Percentiles rank a stretch among this genome's conserved stretches.
phyloP scores from a whole-genome alignment of 2,888 invertebrate genomes.

The Unio pictorum region DNA sequence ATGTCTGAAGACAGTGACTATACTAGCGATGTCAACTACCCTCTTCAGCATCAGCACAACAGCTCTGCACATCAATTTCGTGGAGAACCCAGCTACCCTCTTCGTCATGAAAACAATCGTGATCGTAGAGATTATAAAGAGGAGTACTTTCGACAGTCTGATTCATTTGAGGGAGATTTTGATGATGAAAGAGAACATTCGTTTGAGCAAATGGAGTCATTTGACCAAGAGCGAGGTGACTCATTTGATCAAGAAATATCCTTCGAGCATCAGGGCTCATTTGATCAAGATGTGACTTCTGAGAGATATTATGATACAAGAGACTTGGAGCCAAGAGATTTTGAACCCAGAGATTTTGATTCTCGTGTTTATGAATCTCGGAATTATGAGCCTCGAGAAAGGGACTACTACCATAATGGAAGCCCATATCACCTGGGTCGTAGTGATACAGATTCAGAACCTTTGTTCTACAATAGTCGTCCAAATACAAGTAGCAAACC shows the following conservation, averaged over 20 bases:
- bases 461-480: constrained; percentile 89
- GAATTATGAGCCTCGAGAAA: constrained; percentile 11
- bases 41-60: constrained; percentile 83
- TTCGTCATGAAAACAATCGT: constrained; percentile 76
- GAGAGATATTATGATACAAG: constrained; percentile 23
- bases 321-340: constrained; percentile 12
- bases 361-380: constrained; percentile 11
- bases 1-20: constrained; percentile 98
- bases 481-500: constrained; percentile 73
- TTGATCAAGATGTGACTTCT: constrained; percentile 71
- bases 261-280: constrained; percentile 31
- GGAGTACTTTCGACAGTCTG: constrained; percentile 44
- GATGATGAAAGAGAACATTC: constrained; percentile 30
- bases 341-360: constrained; percentile 22
- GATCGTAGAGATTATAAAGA: constrained; percentile 16
- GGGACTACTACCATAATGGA: constrained; percentile 48
- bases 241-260: constrained; percentile 30
- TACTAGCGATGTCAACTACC: constrained; percentile 96
- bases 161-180: constrained; percentile 30
- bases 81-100: constrained; percentile 55
- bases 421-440: constrained; percentile 54
- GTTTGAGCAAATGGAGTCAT: constrained; percentile 25
- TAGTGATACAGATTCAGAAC: constrained; percentile 72
- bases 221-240: constrained; percentile 14
- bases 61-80: constrained; percentile 87